These are phyloP conservation scores for Monomorium pharaonis DNA, from an alignment of 1,140 invertebrate species.

Conservation along the genomic window DNA sequence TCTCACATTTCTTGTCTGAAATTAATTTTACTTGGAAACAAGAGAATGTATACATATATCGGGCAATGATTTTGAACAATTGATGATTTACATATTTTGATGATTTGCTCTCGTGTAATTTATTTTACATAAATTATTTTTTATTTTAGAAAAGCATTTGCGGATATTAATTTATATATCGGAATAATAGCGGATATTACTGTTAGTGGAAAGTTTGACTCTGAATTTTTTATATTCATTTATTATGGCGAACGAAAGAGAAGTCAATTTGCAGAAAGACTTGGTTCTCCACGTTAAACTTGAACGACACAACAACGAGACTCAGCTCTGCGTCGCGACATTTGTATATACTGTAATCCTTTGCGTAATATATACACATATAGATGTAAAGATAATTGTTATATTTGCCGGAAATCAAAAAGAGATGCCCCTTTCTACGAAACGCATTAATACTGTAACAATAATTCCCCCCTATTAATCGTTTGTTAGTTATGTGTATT, in stretches of 20 bases:
- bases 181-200: background rate
- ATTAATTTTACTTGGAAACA: conserved; percentile 24
- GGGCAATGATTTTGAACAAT: background rate
- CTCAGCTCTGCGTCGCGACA: conserved; percentile 12
- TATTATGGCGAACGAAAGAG: background rate
- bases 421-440: conserved; percentile 27
- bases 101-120: background rate
- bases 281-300: background rate
- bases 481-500: conserved; percentile 62
- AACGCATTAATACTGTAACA: conserved; percentile 54
- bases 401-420: conserved; percentile 58
- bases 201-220: background rate
- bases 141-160: background rate
- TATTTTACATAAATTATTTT: conserved; percentile 6
- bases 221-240: conserved; percentile 9
- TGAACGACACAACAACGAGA: conserved; percentile 27
- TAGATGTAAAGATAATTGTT: conserved; percentile 21
- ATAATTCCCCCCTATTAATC: conserved; percentile 58
- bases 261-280: background rate
- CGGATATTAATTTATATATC: background rate
- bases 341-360: conserved; percentile 41
- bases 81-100: background rate
- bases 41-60: background rate
- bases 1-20: conserved; percentile 27
- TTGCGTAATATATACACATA: conserved; percentile 25